phyloP scores from a whole-genome alignment of 1,140 invertebrate genomes.

The Leptonema lineaticorne region DNA sequence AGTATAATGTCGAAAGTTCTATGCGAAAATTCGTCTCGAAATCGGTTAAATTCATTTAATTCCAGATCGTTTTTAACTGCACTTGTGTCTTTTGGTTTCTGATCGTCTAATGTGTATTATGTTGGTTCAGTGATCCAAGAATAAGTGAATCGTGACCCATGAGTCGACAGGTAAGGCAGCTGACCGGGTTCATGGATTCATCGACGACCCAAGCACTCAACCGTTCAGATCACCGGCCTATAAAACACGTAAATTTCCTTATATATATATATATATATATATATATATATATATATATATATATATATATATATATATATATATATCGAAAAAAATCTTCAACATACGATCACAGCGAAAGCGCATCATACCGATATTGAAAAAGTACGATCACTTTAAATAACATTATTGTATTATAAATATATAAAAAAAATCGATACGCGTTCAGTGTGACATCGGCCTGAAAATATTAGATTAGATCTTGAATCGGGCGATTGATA shows the following conservation, averaged over 20 bases:
- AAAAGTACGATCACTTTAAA: too few species aligned
- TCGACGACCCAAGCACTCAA: constrained; percentile 10
- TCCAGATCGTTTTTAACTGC: too few species aligned
- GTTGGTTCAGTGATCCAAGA: neutral
- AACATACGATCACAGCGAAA: neutral
- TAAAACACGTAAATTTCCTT: neutral
- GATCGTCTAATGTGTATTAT: too few species aligned
- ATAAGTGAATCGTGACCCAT: constrained; percentile 25
- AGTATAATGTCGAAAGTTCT: too few species aligned
- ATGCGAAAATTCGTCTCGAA: too few species aligned
- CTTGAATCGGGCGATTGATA: too few species aligned
- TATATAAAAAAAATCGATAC: too few species aligned
- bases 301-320: neutral
- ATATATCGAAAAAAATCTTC: neutral
- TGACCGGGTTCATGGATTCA: neutral
- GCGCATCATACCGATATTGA: too few species aligned
- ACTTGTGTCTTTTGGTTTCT: too few species aligned
- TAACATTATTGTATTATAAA: too few species aligned
- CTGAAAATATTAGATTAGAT: too few species aligned
- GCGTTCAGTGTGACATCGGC: too few species aligned
- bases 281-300: neutral
- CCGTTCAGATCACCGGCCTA: neutral
- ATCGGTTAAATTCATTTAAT: neutral
- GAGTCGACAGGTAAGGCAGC: constrained; percentile 14
- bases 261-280: neutral